These are phyloP conservation scores for Sylvia borin DNA, from an alignment of 2,797 vertebrate species.

Conservation along the genomic window DNA sequence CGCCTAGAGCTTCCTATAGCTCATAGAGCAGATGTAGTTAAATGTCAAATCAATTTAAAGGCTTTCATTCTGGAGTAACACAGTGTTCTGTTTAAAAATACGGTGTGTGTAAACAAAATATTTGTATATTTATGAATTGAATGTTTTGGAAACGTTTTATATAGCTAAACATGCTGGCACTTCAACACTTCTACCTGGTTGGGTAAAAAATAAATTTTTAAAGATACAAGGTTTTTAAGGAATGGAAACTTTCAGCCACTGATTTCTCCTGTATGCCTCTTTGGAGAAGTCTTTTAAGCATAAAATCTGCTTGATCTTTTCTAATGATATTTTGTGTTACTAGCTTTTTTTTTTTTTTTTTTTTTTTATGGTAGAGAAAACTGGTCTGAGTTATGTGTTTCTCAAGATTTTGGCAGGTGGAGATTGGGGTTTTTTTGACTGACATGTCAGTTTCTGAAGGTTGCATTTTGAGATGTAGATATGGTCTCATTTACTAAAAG, in stretches of 20 bases:
- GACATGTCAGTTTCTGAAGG: neutral
- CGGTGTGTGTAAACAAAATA: slow-evolving; percentile 21
- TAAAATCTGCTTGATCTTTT: neutral
- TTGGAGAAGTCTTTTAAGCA: neutral
- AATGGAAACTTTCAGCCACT: neutral
- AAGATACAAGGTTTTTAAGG: neutral
- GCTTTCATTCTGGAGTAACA: neutral
- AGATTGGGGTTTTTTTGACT: neutral
- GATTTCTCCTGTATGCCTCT: neutral
- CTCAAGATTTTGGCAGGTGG: neutral
- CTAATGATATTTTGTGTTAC: neutral
- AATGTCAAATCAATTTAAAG: slow-evolving; percentile 34
- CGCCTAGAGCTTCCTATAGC: neutral
- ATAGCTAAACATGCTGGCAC: neutral
- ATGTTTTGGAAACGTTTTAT: slow-evolving; percentile 14
- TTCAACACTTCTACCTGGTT: neutral
- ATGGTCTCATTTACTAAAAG: neutral
- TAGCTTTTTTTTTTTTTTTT: neutral
- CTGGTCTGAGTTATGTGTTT: neutral
- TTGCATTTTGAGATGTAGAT: neutral
- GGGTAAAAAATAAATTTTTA: neutral
- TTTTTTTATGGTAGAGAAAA: neutral
- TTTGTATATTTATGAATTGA: neutral
- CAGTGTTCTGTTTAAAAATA: slow-evolving; percentile 24
- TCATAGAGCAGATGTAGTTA: slow-evolving; percentile 12